These are phyloP conservation scores for Spea bombifrons DNA, from an alignment of 2,113 vertebrate genomes.

Conservation along the genomic window DNA sequence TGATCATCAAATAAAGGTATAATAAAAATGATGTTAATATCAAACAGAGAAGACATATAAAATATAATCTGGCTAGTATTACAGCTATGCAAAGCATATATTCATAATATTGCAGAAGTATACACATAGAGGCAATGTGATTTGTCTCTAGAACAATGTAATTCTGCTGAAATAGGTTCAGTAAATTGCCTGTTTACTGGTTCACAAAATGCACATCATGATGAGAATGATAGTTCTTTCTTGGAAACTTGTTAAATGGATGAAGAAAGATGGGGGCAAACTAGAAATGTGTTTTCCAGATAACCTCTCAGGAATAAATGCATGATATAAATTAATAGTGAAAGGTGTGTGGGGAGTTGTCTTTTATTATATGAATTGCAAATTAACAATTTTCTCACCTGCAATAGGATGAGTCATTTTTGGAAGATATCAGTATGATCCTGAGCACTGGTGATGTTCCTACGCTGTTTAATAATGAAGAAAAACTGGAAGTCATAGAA, in stretches of 20 bases:
- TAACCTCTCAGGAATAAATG: constrained; percentile 48
- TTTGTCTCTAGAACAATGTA: constrained; percentile 66
- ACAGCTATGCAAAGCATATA: constrained; percentile 63
- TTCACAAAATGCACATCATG: constrained; percentile 64
- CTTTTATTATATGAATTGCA: constrained; percentile 55
- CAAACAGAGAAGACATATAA: constrained; percentile 62
- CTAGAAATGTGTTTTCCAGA: constrained; percentile 61
- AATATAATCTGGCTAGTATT: constrained; percentile 52
- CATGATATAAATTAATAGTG: constrained; percentile 56
- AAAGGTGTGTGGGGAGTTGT: constrained; percentile 52
- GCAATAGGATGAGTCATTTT: constrained; percentile 58
- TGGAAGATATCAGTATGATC: constrained; percentile 53
- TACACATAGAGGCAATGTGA: constrained; percentile 58
- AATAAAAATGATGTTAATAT: constrained; percentile 53
- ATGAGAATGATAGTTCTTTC: constrained; percentile 69
- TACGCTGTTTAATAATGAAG: constrained; percentile 60
- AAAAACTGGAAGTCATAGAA: constrained; percentile 54
- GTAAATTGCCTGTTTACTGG: constrained; percentile 67
- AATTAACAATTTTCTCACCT: constrained; percentile 60
- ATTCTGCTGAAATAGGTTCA: constrained; percentile 61
- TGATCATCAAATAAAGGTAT: constrained; percentile 64
- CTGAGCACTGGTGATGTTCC: constrained; percentile 50
- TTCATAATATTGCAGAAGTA: constrained; percentile 65
- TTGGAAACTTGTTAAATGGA: constrained; percentile 64
- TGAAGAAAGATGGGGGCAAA: constrained; percentile 58